Evolutionary conservation across 1,140 invertebrate species (phyloP), one percentile per base, ranked within the genome.

Genomic region (Diprion similis): DNA sequence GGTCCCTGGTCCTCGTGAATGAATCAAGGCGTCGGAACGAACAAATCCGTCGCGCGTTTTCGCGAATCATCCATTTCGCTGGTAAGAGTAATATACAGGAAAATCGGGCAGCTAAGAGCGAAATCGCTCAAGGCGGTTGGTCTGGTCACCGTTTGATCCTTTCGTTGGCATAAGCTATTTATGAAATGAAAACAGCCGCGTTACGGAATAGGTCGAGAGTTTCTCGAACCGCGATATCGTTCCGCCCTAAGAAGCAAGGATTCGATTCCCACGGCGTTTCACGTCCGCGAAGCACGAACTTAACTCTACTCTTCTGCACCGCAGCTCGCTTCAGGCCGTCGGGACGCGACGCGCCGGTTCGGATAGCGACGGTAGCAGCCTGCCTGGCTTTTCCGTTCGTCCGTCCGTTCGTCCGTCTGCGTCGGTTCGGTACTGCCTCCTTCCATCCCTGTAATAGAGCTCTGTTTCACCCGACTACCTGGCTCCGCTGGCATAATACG

Each of bases 381-480:
- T 37, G 24, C 24, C 24, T 15, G 11, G 51, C 24, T 17, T 59
- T 59, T 59, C 6, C 51, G 51, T 59, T 0, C 51, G 51, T 59
- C 51, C n/a, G 51, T 24, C 11, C 9, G n/a, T 59, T 24, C 24
- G 24, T 24, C 24, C 24, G 51, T 17, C 51, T 59, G 51, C 51
- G 4, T 37, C 24, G 24, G 24, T 37, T 37, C 24, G 24, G 24
- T 37, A 37, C 24, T 59, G 1, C 51, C 51, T 59, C n/a, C 51
- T 1, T 59, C 51, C n/a, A 59, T 59, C 51, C 51, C 51, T 59
- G 51, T 59, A 59, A 59, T 59, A 59, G 51, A 59, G 51, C 51
- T n/a, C 24, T 37, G 24, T 37, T 37, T 37, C 24, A 37, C 51
- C 51, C 51, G 51, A 59, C 51, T 59, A 59, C 51, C 51, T 17